phyloP scores from a whole-genome alignment of 92 coral and sea anemone species.

The Pocillopora grandis region DNA sequence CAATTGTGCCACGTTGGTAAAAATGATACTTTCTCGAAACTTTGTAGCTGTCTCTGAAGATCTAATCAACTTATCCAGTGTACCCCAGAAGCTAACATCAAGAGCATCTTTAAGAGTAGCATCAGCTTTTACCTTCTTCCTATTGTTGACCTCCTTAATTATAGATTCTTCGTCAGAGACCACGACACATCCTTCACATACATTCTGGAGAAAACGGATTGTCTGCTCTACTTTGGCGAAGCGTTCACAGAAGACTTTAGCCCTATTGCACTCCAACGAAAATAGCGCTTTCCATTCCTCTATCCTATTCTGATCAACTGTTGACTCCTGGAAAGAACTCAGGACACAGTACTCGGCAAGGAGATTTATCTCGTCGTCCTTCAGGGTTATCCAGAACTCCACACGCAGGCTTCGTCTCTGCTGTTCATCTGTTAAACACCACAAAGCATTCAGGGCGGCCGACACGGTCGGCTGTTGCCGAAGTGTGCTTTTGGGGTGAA shows the following conservation, averaged over 20 bases:
- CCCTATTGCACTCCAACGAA: background rate
- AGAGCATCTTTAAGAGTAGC: conserved; percentile 40
- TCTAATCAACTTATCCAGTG: conserved; percentile 38
- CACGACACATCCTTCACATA: conserved; percentile 13
- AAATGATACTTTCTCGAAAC: conserved; percentile 43
- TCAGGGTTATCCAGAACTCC: background rate
- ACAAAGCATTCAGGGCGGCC: background rate
- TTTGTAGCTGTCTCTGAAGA: conserved; percentile 34
- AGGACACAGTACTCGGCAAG: conserved; percentile 22
- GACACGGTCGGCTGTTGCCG: background rate
- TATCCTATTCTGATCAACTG: background rate
- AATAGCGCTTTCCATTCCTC: conserved; percentile 26
- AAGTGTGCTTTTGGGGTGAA: conserved; percentile 13
- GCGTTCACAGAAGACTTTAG: background rate
- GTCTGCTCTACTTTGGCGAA: conserved; percentile 39
- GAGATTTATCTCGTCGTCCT: background rate
- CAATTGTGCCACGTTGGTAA: conserved; percentile 54
- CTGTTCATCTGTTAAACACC: background rate
- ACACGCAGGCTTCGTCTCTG: background rate
- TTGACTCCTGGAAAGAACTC: background rate
- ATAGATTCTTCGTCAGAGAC: conserved; percentile 21
- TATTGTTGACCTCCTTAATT: conserved; percentile 24
- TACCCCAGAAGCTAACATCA: conserved; percentile 68
- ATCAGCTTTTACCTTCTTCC: conserved; percentile 12
- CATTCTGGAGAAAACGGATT: conserved; percentile 29